phyloP scores from a whole-genome alignment of 2,888 invertebrate genomes.

The Apantesis nais region DNA sequence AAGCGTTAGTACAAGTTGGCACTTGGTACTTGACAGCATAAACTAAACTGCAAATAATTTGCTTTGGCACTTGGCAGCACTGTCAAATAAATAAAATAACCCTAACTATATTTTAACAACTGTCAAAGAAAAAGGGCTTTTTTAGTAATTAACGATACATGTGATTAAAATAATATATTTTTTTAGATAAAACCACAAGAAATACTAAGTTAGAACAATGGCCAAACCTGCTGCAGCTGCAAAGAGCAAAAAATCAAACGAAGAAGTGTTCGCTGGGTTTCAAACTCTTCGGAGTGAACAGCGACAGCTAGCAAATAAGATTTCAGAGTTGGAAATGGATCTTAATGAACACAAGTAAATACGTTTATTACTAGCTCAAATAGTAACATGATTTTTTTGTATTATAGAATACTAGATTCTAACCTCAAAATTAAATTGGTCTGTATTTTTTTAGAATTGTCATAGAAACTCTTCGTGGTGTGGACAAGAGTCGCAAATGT shows the following conservation, averaged over 20 bases:
- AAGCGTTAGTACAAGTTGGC: too few species aligned
- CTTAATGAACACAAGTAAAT: constrained; percentile 97
- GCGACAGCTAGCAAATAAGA: constrained; percentile 93
- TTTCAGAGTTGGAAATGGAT: constrained; percentile 97
- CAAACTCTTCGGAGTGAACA: constrained; percentile 95
- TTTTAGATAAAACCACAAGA: not conserved
- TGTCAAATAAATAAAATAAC: constrained; percentile 1
- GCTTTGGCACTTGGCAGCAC: not conserved
- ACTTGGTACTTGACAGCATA: too few species aligned
- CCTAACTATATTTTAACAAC: not conserved
- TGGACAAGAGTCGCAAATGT: constrained; percentile 94
- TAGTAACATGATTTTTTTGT: not conserved
- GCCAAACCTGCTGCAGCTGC: constrained; percentile 65
- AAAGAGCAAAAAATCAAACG: constrained; percentile 86
- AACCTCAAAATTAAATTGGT: constrained; percentile 11
- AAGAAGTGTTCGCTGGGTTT: constrained; percentile 95
- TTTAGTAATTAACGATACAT: not conserved
- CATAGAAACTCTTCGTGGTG: constrained; percentile 95
- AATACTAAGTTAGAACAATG: constrained; percentile 51
- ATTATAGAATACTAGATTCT: not conserved
- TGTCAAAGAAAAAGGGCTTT: not conserved
- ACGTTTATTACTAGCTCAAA: not conserved
- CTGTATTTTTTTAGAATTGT: constrained; percentile 89
- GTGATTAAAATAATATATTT: not conserved
- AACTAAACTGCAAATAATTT: too few species aligned